Evolutionary conservation across 1,140 invertebrate genomes (phyloP).

Genomic region (Ctenoplectra terminalis): DNA sequence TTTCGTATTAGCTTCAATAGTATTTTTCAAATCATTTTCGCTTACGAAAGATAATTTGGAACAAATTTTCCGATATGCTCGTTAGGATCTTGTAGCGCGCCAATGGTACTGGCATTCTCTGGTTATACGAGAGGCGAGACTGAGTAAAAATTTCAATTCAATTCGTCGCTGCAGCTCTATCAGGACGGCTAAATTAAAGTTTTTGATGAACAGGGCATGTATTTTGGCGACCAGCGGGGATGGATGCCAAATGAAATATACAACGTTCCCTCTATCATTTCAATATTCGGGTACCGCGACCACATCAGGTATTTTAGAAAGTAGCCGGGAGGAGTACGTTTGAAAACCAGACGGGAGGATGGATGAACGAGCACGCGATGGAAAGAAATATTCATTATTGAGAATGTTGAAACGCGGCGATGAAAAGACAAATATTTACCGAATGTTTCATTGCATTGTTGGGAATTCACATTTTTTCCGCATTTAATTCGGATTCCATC

Average conservation of each 20-base stretch:
- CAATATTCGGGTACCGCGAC: constrained; percentile 54
- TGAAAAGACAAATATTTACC: constrained; percentile 59
- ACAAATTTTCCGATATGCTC: no score
- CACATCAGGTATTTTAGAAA: constrained; percentile 60
- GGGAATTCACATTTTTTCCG: constrained; percentile 33
- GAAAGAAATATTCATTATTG: constrained; percentile 65
- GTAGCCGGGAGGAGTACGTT: constrained; percentile 56
- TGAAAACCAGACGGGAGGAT: constrained; percentile 25
- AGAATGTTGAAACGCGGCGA: constrained; percentile 53
- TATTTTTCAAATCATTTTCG: no score
- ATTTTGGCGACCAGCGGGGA: not conserved
- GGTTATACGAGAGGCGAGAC: not conserved
- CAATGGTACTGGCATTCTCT: no score
- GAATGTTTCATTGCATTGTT: constrained; percentile 43
- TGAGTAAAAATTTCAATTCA: constrained; percentile 57
- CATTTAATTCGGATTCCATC: constrained; percentile 6
- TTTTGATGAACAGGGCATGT: constrained; percentile 43
- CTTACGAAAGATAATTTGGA: no score
- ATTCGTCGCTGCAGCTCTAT: constrained; percentile 30
- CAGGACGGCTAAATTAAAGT: constrained; percentile 60
- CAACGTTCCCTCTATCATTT: constrained; percentile 51
- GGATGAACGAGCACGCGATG: not conserved
- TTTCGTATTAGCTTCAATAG: no score
- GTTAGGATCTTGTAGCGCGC: no score
- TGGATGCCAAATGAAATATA: constrained; percentile 59